phyloP scores from a whole-genome alignment of 92 coral and sea anemone genomes.

The Porites divaricata region DNA sequence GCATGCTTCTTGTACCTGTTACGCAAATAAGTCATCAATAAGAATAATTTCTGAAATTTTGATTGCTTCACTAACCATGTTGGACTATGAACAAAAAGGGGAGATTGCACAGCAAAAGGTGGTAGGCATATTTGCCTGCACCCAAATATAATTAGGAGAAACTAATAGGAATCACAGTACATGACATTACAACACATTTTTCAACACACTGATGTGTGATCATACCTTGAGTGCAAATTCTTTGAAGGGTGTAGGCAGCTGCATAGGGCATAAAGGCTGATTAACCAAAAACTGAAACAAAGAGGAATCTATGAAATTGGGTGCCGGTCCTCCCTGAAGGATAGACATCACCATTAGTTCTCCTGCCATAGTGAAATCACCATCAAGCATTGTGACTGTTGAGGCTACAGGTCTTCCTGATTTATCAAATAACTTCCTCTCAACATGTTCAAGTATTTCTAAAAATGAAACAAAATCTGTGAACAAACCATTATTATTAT shows the following conservation, averaged over 20 bases:
- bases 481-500: not conserved
- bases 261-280: slow-evolving; percentile 42
- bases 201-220: no score
- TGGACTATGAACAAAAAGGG: no score
- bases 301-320: slow-evolving; percentile 23
- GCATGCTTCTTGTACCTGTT: slow-evolving; percentile 21
- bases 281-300: slow-evolving; percentile 30
- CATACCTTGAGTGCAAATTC: no score
- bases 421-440: slow-evolving; percentile 40
- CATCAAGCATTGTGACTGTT: slow-evolving; percentile 38
- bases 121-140: no score
- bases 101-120: no score
- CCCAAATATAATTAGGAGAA: no score
- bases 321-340: slow-evolving; percentile 63
- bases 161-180: no score
- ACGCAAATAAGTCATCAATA: not conserved
- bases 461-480: not conserved
- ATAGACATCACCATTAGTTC: slow-evolving; percentile 50
- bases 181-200: no score
- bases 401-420: slow-evolving; percentile 54
- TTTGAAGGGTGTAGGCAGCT: slow-evolving; percentile 34
- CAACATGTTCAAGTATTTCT: slow-evolving; percentile 49
- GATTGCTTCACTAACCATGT: no score
- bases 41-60: no score
- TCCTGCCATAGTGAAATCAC: slow-evolving; percentile 38